Evolutionary conservation across 2,113 vertebrate species (phyloP).

Genomic region (Myxocyprinus asiaticus): DNA sequence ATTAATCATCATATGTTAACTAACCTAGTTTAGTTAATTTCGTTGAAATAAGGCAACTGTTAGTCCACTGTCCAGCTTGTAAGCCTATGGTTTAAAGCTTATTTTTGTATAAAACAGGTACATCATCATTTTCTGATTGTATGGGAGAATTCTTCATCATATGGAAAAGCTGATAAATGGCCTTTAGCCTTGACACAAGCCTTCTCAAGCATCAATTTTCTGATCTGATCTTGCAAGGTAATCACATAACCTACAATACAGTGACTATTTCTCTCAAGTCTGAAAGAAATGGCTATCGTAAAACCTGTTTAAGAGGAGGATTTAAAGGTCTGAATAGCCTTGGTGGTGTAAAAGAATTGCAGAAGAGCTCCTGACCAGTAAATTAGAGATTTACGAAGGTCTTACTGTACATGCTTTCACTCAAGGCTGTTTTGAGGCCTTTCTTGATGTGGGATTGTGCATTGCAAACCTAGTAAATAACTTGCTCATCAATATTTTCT

Average conservation of each 20-base stretch:
- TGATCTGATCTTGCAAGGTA: slow-evolving; percentile 50
- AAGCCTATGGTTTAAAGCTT: background rate
- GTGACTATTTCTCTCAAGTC: slow-evolving; percentile 32
- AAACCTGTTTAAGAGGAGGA: slow-evolving; percentile 42
- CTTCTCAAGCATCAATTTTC: slow-evolving; percentile 53
- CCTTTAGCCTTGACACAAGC: slow-evolving; percentile 36
- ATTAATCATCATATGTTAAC: too few relatives aligned
- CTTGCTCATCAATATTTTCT: slow-evolving; percentile 17
- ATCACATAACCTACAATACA: slow-evolving; percentile 24
- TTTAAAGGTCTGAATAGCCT: slow-evolving; percentile 47
- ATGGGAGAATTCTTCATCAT: background rate
- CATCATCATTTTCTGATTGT: background rate
- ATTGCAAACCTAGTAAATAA: slow-evolving; percentile 43
- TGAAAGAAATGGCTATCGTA: slow-evolving; percentile 47
- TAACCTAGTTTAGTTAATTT: too few relatives aligned
- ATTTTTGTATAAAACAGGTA: background rate
- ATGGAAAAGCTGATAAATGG: slow-evolving; percentile 16
- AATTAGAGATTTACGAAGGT: slow-evolving; percentile 44
- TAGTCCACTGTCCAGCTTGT: too few relatives aligned
- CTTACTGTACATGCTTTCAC: slow-evolving; percentile 25
- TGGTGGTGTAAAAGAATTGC: slow-evolving; percentile 30
- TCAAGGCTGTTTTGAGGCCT: slow-evolving; percentile 30
- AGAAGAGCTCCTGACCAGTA: slow-evolving; percentile 15
- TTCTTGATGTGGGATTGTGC: slow-evolving; percentile 10
- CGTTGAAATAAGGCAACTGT: too few relatives aligned